Percentiles rank a stretch among this genome's conserved stretches.
Conservation (phyloP, 2,797 vertebrate genomes). For the Carduelis carduelis region DNA sequence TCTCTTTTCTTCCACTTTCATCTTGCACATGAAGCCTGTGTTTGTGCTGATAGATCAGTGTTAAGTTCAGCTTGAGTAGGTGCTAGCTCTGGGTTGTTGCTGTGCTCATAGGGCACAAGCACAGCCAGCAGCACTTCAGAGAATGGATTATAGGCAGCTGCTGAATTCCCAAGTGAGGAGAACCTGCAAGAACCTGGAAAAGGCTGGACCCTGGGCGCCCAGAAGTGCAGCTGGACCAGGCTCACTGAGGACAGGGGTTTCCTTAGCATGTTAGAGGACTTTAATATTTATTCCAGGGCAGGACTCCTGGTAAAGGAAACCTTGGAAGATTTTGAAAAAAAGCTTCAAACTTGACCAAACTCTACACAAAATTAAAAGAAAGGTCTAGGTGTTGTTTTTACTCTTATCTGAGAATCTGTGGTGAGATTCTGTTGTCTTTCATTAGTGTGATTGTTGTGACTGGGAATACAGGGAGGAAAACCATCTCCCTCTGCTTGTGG, state of each 20-base stretch:
- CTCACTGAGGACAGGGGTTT: neutral
- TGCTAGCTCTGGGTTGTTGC: neutral
- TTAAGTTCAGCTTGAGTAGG: neutral
- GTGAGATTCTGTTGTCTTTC: neutral
- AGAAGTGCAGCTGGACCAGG: neutral
- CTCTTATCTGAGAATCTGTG: neutral
- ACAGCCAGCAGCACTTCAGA: neutral
- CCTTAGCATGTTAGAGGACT: fast-evolving
- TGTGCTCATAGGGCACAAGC: neutral
- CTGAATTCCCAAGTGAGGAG: neutral
- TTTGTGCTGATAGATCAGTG: neutral
- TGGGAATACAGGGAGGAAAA: neutral
- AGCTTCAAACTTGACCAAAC: neutral
- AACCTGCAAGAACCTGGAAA: neutral
- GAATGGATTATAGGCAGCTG: neutral
- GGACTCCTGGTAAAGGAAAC: neutral
- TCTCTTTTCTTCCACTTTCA: neutral
- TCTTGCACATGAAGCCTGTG: neutral
- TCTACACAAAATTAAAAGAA: neutral
- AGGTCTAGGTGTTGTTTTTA: neutral
- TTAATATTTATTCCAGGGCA: neutral
- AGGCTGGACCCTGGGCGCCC: neutral
- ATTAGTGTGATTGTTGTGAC: neutral
- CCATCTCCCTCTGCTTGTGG: neutral
- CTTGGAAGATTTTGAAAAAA: neutral